A percentile compares a stretch with the other conserved stretches of the same genome.
Conservation (phyloP, 2,113 vertebrate species). For the Thamnophis sirtalis region DNA sequence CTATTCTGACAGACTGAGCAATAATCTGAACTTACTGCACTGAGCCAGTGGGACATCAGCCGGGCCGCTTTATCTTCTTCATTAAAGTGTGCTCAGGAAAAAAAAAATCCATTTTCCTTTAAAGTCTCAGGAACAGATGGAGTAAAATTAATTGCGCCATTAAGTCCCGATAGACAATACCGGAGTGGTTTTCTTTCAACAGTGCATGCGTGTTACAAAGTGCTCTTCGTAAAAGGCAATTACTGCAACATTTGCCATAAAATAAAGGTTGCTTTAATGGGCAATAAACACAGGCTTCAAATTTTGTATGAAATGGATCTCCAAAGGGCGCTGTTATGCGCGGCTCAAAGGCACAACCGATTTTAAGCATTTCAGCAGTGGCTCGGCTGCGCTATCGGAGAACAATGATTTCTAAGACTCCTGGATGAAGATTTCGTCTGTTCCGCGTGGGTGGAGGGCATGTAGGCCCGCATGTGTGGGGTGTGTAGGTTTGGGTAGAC, state of each 20-base stretch:
- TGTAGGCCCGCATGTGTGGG: not conserved
- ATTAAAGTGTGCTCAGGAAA: conserved; percentile 91
- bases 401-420: conserved; percentile 77
- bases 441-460: not conserved
- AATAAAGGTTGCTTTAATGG: conserved; percentile 96
- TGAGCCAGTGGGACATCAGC: conserved; percentile 84
- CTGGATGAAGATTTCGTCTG: conserved; percentile 47
- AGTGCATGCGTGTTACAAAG: conserved; percentile 87
- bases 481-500: not conserved
- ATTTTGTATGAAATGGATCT: conserved; percentile 87
- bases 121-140: conserved; percentile 96
- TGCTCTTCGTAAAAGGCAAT: conserved; percentile 92
- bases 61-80: conserved; percentile 93
- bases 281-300: conserved; percentile 90
- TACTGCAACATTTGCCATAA: conserved; percentile 90
- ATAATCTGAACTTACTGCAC: conserved; percentile 86
- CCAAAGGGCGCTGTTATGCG: conserved; percentile 79
- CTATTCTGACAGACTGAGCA: conserved; percentile 88
- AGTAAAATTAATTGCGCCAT: conserved; percentile 97
- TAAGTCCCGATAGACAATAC: conserved; percentile 92
- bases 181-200: conserved; percentile 89
- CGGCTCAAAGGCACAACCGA: conserved; percentile 79
- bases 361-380: conserved; percentile 74
- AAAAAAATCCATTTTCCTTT: conserved; percentile 92
- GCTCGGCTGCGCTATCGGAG: conserved; percentile 72